A percentile compares a stretch with the other conserved stretches of the same genome.
These are phyloP conservation scores for Pica pica DNA, from an alignment of 2,113 vertebrate species.

Conservation along the genomic window DNA sequence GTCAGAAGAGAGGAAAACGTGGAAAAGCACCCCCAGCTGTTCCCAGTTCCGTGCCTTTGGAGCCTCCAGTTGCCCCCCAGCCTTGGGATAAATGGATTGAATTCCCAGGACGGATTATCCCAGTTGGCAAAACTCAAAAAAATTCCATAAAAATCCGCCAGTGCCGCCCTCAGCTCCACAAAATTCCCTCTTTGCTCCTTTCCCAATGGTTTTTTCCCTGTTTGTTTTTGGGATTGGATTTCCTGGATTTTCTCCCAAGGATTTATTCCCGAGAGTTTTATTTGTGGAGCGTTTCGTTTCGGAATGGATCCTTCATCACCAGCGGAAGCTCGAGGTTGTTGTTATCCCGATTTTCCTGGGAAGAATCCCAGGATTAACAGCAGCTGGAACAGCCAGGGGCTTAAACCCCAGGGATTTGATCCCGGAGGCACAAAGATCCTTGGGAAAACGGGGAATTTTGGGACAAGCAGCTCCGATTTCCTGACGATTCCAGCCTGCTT, in stretches of 20 bases:
- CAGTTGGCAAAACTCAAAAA: no score
- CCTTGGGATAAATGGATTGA: neutral
- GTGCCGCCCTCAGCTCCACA: fast-evolving
- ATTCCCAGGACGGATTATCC: fast-evolving
- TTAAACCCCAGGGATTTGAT: neutral
- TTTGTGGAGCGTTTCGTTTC: fast-evolving
- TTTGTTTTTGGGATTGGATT: fast-evolving
- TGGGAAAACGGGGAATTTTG: fast-evolving
- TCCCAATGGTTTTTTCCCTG: neutral
- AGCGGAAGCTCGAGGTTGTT: neutral
- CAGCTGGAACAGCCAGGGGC: neutral
- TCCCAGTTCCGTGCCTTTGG: neutral
- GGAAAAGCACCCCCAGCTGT: neutral
- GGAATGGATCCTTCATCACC: no score
- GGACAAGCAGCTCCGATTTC: fast-evolving
- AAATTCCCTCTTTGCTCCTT: neutral
- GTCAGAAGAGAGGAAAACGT: fast-evolving
- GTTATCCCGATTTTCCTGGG: neutral
- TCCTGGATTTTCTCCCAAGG: neutral
- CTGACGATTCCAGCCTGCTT: neutral
- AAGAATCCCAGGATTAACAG: no score
- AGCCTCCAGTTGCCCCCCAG: neutral
- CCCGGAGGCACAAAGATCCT: neutral
- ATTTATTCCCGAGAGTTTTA: neutral
- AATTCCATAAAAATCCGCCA: neutral